Evolutionary conservation across 2,888 invertebrate genomes (phyloP), one percentile per base, ranked within the genome.

Genomic region (Machimus atricapillus): DNA sequence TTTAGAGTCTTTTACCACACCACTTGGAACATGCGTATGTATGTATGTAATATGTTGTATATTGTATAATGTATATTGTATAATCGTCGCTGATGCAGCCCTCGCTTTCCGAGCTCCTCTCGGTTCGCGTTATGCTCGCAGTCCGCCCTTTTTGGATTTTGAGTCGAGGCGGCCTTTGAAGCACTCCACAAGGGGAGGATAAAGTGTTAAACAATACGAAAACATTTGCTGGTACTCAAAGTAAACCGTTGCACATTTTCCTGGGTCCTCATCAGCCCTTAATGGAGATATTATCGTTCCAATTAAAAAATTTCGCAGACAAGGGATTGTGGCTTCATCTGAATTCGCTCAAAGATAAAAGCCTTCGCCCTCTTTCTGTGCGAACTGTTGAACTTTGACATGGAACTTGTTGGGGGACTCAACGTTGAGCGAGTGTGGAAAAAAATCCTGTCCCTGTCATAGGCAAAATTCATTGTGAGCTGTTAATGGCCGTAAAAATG

Each of bases 121-220:
- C 1, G 27, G 23, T n/a, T 85, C 27, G n/a, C 66, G 27, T 23
- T 66, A 12, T 46, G 8, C 37, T 19, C 31, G 37, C 16, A 46
- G 34, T 43, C 85, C 74, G 43, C 43, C 74, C 66, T 74, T 85
- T 74, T 16, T 58, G 27, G 31, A 79, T 79, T 46, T 85, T 85
- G 27, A 73, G 85, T 31, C 85, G 85, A 46, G 43, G 40, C 74
- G 43, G 40, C 43, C 85, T 85, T 85, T 85, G 85, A 85, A 85
- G 85, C 74, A 85, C 85, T n/a, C 89, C 89, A 88, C 81, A 82
- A 88, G 89, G 89, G 89, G 89, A 89, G 89, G 85, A 88, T 89
- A 89, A 89, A 89, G 89, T 89, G 89, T 89, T 89, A 89, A 89
- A 89, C 89, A 89, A 89, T 89, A 89, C 89, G 89, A 89, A 89